Evolutionary conservation across 53 echinoderm and acorn worm genomes (phyloP).

Genomic region (Stichopus horrens): DNA sequence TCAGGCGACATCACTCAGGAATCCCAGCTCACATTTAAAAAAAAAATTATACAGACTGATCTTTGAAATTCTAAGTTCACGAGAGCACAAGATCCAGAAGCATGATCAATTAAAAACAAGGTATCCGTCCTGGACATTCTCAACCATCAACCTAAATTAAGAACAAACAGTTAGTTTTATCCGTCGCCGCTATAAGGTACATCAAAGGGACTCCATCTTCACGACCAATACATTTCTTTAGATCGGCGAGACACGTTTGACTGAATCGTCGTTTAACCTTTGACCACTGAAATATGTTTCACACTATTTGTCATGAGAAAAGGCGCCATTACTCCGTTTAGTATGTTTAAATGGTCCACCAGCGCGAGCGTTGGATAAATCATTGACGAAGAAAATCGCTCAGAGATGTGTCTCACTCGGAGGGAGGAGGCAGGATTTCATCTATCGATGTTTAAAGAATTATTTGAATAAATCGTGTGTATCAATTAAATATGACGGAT

Average conservation of each 20-base stretch:
- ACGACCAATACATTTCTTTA: neutral
- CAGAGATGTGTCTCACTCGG: no score
- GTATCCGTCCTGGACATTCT: neutral
- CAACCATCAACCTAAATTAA: neutral
- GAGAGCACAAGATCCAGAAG: neutral
- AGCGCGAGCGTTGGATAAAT: neutral
- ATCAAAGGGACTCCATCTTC: neutral
- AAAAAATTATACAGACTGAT: neutral
- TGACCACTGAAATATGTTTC: conserved; percentile 10
- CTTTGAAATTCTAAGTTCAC: neutral
- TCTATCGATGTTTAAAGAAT: no score
- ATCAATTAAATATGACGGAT: no score
- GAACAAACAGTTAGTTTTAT: conserved; percentile 7
- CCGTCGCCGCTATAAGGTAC: neutral
- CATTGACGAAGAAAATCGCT: neutral
- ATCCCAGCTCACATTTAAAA: no score
- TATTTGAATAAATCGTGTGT: no score
- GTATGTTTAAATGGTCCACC: neutral
- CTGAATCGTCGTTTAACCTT: neutral
- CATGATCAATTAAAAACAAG: neutral
- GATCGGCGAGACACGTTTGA: neutral
- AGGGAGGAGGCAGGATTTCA: no score
- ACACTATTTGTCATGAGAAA: neutral
- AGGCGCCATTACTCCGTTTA: neutral
- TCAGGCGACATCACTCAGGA: no score